Conservation (phyloP, 2,797 vertebrate species). For the Amniataba percoides region DNA sequence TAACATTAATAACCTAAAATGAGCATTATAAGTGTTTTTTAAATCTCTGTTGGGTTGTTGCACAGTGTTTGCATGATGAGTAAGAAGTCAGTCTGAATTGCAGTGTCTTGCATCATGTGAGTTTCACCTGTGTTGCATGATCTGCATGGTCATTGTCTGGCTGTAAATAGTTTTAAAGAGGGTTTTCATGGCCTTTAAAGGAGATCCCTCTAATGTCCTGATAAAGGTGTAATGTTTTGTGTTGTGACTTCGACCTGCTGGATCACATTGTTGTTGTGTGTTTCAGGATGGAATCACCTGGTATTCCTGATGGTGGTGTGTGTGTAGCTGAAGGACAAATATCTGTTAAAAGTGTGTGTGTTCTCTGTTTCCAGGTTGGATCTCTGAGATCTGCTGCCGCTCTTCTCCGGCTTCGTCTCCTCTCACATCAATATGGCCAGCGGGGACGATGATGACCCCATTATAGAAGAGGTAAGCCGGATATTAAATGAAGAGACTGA, state of each 20-base stretch:
- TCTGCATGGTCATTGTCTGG: background rate
- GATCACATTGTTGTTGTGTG: constrained; percentile 12
- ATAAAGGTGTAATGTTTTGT: background rate
- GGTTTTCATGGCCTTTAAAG: background rate
- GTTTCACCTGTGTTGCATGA: constrained; percentile 45
- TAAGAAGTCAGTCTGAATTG: background rate
- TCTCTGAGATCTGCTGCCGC: constrained; percentile 68
- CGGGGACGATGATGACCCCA: constrained; percentile 97
- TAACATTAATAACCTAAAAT: too few relatives aligned
- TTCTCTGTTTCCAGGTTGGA: constrained; percentile 58
- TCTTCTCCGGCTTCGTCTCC: constrained; percentile 32
- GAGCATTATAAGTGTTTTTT: fast-evolving
- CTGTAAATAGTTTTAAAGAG: too few relatives aligned
- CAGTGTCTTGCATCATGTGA: constrained; percentile 67
- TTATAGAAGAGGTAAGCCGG: constrained; percentile 93
- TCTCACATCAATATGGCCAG: constrained; percentile 92
- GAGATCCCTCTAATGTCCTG: too few relatives aligned
- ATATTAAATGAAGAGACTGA: background rate
- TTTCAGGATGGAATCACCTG: constrained; percentile 7
- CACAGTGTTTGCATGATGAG: background rate
- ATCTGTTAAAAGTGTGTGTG: background rate
- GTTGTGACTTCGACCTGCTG: background rate
- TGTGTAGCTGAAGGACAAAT: background rate
- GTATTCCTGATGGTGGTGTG: background rate
- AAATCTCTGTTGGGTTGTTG: background rate